These are phyloP conservation scores for Salvelinus alpinus DNA, from an alignment of 2,113 vertebrate genomes.

Conservation along the genomic window DNA sequence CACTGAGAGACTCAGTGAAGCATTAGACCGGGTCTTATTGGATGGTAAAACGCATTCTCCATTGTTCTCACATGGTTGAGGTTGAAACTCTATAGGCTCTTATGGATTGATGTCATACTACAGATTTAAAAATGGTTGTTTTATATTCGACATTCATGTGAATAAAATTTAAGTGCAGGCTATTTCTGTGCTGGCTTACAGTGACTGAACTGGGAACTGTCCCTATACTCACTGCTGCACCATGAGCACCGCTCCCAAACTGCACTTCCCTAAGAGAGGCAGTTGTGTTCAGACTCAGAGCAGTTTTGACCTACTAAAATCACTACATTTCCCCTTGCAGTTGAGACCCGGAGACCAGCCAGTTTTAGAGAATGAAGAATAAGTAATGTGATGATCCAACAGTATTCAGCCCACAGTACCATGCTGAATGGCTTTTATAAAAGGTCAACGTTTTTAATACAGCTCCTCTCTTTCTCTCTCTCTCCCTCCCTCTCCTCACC, in stretches of 20 bases:
- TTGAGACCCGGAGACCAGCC: background rate
- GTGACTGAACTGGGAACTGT: background rate
- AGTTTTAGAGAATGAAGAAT: background rate
- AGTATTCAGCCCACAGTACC: background rate
- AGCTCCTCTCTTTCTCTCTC: background rate
- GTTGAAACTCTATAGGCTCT: background rate
- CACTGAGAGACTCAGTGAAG: too few relatives aligned
- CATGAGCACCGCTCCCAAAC: background rate
- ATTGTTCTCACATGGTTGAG: background rate
- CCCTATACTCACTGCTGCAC: background rate
- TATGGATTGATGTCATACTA: background rate
- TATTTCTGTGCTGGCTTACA: background rate
- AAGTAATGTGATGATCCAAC: background rate
- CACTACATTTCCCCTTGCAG: background rate
- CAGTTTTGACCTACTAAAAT: background rate
- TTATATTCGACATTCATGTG: background rate
- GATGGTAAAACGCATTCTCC: background rate
- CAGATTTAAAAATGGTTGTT: background rate
- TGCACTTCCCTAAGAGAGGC: background rate
- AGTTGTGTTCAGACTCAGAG: background rate
- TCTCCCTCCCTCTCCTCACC: background rate
- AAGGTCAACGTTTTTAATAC: background rate
- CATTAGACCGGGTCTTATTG: too few relatives aligned
- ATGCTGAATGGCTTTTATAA: background rate
- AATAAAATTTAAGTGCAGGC: background rate